Base-by-base conservation (phyloP, 2,888 invertebrate species). In the Nomada ruficornis region DNA sequence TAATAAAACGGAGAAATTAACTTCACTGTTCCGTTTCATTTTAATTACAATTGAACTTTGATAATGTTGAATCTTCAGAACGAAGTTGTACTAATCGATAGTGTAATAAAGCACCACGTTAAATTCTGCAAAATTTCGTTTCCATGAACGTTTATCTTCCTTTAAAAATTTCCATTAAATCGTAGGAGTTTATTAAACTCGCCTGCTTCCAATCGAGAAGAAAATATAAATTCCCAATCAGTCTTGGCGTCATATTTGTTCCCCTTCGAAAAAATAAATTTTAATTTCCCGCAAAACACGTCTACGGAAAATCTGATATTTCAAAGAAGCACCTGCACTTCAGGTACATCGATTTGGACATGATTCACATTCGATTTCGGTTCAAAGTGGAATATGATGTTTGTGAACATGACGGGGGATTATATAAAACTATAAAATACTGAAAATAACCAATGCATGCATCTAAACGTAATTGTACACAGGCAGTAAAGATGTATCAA, bases 361-460 rank as follows among this genome's bases (percentile, higher is more conserved):
- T 23, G 18, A 15, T 60, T 70, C 42, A 9, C 10, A 29, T 29
- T 47, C n/a, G 5, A 29, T n/a, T 1, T 44, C 60, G 47, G 23
- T 11, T 57, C 23, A 2, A n/a, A 74, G 13, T 20, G 23, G 11
- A 36, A 29, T 44, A 44, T 2, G 44, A 54, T 15, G 26, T 15
- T 11, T 57, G n/a, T 11, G 23, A 26, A 23, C 23, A 18, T 29
- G 50, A 23, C 29, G 18, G 13, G 5, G 18, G 20, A 42, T 52
- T 26, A 29, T 26, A 29, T 52, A 52, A 54, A 65, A 44, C 50
- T 29, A 4, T 10, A 50, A 42, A 57, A 72, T 26, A 65, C 77
- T 44, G 52, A 60, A 60, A 77, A 73, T 73, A 65, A 77, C 64
- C 50, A 59, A 18, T n/a, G 10, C 20, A 55, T 20, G 47, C 54